A percentile compares a stretch with the other conserved stretches of the same genome.
phyloP scores from a whole-genome alignment of 2,113 vertebrate genomes.

The Oxyruncus cristatus region DNA sequence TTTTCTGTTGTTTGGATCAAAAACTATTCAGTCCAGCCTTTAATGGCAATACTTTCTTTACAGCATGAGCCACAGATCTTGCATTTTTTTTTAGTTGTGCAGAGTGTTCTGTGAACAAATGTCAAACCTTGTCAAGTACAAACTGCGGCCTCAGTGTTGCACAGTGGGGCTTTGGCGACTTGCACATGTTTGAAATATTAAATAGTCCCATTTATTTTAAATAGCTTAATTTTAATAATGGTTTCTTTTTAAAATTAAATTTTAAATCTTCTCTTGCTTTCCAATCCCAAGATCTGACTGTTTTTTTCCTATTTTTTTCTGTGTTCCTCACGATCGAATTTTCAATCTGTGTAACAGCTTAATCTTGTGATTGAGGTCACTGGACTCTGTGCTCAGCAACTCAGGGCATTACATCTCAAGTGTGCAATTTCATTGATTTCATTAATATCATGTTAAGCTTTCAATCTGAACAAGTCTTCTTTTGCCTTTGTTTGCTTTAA shows the following conservation, averaged over 20 bases:
- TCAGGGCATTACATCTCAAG: conserved; percentile 29
- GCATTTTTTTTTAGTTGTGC: conserved; percentile 6
- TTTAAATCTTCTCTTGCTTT: conserved; percentile 13
- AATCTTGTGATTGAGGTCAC: conserved; percentile 70
- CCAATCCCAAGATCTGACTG: background rate
- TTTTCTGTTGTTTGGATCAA: conserved; percentile 46
- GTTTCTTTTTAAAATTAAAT: background rate
- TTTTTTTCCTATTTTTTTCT: background rate
- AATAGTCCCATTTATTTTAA: background rate
- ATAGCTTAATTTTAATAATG: background rate
- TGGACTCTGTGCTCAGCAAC: background rate
- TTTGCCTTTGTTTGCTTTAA: conserved; percentile 11
- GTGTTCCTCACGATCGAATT: conserved; percentile 49
- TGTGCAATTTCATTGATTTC: conserved; percentile 26
- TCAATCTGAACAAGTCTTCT: background rate
- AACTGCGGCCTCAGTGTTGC: background rate
- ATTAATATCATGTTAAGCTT: conserved; percentile 20
- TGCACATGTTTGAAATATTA: background rate
- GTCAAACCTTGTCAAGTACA: conserved; percentile 9
- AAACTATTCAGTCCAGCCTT: conserved; percentile 12
- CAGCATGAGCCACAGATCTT: background rate
- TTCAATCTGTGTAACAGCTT: conserved; percentile 66
- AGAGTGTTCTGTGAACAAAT: conserved; percentile 10
- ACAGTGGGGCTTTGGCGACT: background rate
- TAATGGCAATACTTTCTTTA: conserved; percentile 34